Conservation (phyloP, 2,113 vertebrate genomes). For the Irena cyanogastra region DNA sequence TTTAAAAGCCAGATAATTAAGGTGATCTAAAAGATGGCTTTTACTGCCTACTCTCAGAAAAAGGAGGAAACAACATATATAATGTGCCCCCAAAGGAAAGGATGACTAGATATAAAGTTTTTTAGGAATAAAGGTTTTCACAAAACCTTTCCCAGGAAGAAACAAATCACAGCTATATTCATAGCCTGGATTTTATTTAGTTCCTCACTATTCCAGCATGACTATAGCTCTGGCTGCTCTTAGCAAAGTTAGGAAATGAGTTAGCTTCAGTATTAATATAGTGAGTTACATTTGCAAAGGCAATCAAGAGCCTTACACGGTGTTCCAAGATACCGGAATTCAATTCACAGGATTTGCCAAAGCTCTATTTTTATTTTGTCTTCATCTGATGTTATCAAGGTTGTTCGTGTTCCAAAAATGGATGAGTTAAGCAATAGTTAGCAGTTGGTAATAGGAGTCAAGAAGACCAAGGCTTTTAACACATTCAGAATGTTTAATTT, state of each 20-base stretch:
- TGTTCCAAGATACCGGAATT: constrained; percentile 46
- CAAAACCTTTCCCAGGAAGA: not conserved
- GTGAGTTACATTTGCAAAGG: not conserved
- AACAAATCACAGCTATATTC: not conserved
- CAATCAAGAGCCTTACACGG: not conserved
- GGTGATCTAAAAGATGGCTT: not conserved
- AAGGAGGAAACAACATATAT: not conserved
- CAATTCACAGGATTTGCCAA: constrained; percentile 40
- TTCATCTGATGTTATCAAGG: constrained; percentile 53
- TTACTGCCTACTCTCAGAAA: not conserved
- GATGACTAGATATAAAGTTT: not conserved
- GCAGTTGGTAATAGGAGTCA: constrained; percentile 67
- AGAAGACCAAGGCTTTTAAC: constrained; percentile 67
- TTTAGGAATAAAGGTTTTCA: not conserved
- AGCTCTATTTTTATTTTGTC: constrained; percentile 67
- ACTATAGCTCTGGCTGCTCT: not conserved
- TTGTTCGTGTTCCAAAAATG: constrained; percentile 67
- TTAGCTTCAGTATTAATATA: constrained; percentile 28
- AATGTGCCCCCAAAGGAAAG: not conserved
- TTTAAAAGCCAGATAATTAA: not conserved
- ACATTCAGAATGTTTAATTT: constrained; percentile 74
- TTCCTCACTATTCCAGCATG: not conserved
- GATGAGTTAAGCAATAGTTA: constrained; percentile 60
- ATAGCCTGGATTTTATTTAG: not conserved
- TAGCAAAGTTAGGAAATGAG: constrained; percentile 14